Evolutionary conservation across 2,797 vertebrate species (phyloP).

Genomic region (Gouania willdenowi): DNA sequence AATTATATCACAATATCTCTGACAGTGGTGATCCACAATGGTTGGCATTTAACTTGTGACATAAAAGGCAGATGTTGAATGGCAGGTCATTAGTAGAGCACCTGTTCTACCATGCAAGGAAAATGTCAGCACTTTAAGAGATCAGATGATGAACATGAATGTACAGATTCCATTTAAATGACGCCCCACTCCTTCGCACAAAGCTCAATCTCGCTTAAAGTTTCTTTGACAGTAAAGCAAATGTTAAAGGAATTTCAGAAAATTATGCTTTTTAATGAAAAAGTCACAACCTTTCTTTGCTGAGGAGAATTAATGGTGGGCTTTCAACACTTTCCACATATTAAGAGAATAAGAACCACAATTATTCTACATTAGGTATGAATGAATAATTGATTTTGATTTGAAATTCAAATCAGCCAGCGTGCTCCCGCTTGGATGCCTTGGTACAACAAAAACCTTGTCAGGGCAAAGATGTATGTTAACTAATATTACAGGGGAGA

Average conservation of each 20-base stretch:
- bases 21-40: constrained; percentile 3
- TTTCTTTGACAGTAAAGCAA: not conserved
- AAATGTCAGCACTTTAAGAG: constrained; percentile 40
- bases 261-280: constrained; percentile 4
- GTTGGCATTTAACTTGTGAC: constrained; percentile 30
- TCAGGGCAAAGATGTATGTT: constrained; percentile 66
- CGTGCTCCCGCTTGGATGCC: constrained; percentile 47
- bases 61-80: constrained; percentile 32
- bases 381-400: constrained; percentile 76
- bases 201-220: not conserved
- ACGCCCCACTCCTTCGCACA: constrained; percentile 11
- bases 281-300: constrained; percentile 4
- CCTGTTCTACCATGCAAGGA: constrained; percentile 29
- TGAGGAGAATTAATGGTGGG: constrained; percentile 9
- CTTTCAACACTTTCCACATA: constrained; percentile 17
- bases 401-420: constrained; percentile 70
- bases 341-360: constrained; percentile 38
- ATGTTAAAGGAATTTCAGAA: no score
- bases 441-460: constrained; percentile 67
- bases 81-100: constrained; percentile 42
- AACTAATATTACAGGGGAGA: constrained; percentile 52
- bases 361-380: constrained; percentile 73
- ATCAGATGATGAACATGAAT: constrained; percentile 39
- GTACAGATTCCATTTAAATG: constrained; percentile 21
- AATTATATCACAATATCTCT: not conserved